Percentiles rank a stretch among this genome's conserved stretches.
These are phyloP conservation scores for Centropus unirufus DNA, from an alignment of 2,113 vertebrate genomes.

Conservation along the genomic window DNA sequence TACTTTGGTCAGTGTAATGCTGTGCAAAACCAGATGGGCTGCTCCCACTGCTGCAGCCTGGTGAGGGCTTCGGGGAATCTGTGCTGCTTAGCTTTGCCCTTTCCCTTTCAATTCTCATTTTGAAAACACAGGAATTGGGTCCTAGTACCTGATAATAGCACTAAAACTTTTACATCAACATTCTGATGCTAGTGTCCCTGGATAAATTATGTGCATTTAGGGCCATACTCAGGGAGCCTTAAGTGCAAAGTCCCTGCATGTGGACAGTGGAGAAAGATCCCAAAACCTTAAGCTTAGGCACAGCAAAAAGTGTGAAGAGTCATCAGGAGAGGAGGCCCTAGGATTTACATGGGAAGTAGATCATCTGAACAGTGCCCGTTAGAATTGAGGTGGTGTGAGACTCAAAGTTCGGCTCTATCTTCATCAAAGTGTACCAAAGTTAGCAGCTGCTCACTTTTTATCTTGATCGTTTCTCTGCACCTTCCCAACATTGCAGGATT, in stretches of 20 bases:
- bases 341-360: background rate
- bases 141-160: fast-evolving
- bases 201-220: background rate
- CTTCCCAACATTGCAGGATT: background rate
- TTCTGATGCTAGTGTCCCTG: background rate
- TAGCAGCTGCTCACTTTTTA: background rate
- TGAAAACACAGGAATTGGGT: background rate
- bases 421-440: background rate
- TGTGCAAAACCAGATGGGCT: background rate
- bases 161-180: background rate
- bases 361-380: background rate
- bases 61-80: background rate
- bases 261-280: background rate
- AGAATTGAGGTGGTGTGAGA: background rate
- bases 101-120: background rate
- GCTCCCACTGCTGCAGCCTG: background rate
- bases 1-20: background rate
- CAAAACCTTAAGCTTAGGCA: background rate
- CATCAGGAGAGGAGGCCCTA: background rate
- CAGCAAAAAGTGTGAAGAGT: background rate
- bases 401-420: background rate
- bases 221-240: background rate
- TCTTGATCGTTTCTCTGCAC: background rate
- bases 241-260: background rate
- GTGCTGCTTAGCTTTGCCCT: background rate